Evolutionary conservation across 2,797 vertebrate genomes (phyloP).

Genomic region (Sebastes melanostomus): DNA sequence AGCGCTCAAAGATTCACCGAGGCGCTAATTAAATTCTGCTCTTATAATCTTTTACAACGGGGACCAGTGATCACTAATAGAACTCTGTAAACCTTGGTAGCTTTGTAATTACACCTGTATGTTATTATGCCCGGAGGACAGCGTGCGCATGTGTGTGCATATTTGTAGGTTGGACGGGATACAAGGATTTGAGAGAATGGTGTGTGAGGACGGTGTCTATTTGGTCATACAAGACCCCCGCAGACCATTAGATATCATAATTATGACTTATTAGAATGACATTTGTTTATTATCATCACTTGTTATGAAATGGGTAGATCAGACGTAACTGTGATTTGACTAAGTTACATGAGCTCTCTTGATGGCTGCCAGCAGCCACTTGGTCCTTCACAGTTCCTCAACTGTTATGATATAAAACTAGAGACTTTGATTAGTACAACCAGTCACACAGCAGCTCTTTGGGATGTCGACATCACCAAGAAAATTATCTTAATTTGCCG

Average conservation of each 20-base stretch:
- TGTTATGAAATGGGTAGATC: too few relatives aligned
- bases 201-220: not conserved
- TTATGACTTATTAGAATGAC: too few relatives aligned
- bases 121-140: constrained; percentile 56
- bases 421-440: too few relatives aligned
- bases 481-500: too few relatives aligned
- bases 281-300: too few relatives aligned
- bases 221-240: not conserved
- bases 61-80: constrained; percentile 58
- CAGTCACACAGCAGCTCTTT: too few relatives aligned
- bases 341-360: too few relatives aligned
- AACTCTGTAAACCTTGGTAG: constrained; percentile 62
- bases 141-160: not conserved
- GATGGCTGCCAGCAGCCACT: accelerated
- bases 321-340: too few relatives aligned
- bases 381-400: too few relatives aligned
- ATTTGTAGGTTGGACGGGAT: not conserved
- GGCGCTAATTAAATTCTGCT: constrained; percentile 71
- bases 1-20: constrained; percentile 16
- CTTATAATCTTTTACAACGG: constrained; percentile 69
- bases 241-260: too few relatives aligned
- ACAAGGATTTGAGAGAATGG: not conserved
- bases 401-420: too few relatives aligned
- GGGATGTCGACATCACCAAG: too few relatives aligned
- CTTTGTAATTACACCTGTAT: constrained; percentile 70